These are phyloP conservation scores for Macrostomum lignano DNA, from an alignment of 1,140 invertebrate species.

Conservation along the genomic window DNA sequence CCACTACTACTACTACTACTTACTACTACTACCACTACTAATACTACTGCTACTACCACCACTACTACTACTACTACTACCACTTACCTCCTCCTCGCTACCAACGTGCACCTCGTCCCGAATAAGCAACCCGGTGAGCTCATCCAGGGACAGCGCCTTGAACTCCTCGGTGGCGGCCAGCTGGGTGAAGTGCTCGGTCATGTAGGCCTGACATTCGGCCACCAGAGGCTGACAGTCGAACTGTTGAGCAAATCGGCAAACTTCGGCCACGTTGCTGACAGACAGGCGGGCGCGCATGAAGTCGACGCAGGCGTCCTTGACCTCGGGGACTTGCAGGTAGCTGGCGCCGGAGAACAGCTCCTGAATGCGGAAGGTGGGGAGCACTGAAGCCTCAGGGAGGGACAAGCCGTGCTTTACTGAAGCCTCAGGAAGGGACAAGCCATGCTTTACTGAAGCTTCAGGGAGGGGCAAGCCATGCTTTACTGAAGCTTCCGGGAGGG, in stretches of 20 bases:
- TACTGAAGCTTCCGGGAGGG: no score
- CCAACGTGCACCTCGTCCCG: constrained; percentile 48
- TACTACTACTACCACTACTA: no score
- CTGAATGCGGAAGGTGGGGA: no score
- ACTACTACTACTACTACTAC: constrained; percentile 7
- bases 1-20: no score
- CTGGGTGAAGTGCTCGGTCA: constrained; percentile 51
- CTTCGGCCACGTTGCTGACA: constrained; percentile 56
- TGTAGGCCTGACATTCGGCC: constrained; percentile 47
- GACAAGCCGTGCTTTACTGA: no score
- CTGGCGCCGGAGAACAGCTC: constrained; percentile 56
- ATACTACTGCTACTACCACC: no score
- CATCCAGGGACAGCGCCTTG: constrained; percentile 34
- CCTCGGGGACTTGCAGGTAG: constrained; percentile 48
- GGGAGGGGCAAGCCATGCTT: no score
- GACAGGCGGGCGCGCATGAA: no score
- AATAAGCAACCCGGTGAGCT: constrained; percentile 41
- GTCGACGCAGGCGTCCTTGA: constrained; percentile 51
- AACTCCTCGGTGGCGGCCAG: constrained; percentile 51
- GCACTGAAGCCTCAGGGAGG: no score
- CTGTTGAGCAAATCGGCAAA: constrained; percentile 50
- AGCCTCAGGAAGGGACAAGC: no score
- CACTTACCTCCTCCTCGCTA: constrained; percentile 36
- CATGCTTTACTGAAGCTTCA: no score
- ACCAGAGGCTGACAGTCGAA: constrained; percentile 44